Conservation (phyloP, 1,140 invertebrate genomes). For the Drosophila melanica region DNA sequence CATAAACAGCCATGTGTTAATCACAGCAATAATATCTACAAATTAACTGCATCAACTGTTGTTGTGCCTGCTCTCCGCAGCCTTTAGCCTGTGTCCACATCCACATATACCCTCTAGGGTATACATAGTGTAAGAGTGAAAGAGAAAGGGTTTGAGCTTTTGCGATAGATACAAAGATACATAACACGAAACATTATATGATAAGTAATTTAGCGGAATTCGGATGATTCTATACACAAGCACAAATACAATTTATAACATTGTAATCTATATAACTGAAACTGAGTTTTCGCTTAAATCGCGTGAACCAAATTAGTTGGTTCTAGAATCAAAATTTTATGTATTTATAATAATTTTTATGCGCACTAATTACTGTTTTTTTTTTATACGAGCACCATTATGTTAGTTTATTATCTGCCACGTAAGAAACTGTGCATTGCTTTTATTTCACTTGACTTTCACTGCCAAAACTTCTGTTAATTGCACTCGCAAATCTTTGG, state of each 20-base stretch:
- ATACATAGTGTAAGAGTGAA: constrained; percentile 4
- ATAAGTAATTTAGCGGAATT: not conserved
- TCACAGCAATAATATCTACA: constrained; percentile 81
- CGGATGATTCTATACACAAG: not conserved
- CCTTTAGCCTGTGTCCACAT: not conserved
- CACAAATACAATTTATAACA: not conserved
- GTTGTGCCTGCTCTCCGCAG: constrained; percentile 11
- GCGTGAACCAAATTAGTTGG: not conserved
- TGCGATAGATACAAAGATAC: not conserved
- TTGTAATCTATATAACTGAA: not conserved
- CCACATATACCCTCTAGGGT: constrained; percentile 34
- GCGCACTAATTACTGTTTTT: not conserved
- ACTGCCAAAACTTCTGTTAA: constrained; percentile 25
- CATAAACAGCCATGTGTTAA: constrained; percentile 81
- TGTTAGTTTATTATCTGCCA: not conserved
- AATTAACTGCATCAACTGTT: constrained; percentile 71
- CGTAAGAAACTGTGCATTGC: not conserved
- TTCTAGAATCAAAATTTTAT: too few species aligned
- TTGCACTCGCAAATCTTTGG: constrained; percentile 15
- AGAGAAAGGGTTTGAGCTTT: not conserved
- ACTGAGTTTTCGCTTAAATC: not conserved
- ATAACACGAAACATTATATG: not conserved
- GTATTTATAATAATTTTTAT: too few species aligned
- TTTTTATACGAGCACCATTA: not conserved
- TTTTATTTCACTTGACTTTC: not conserved